Conservation (phyloP, 2,888 invertebrate species). For the Eristalis arbustorum region DNA sequence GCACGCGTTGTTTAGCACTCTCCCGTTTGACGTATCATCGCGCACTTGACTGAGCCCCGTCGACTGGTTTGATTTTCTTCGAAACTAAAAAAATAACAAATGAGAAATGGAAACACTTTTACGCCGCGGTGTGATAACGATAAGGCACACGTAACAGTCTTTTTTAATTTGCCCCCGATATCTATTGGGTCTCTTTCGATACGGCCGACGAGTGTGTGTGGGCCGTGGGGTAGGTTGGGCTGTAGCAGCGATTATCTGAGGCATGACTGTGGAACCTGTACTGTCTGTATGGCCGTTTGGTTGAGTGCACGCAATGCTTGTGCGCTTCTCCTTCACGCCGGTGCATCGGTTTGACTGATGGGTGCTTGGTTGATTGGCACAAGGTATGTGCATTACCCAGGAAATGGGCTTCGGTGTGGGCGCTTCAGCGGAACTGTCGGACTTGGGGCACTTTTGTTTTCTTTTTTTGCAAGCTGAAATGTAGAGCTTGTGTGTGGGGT, state of each 20-base stretch:
- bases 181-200: conserved; percentile 23
- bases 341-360: neutral
- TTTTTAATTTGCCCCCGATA: conserved; percentile 33
- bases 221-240: conserved; percentile 34
- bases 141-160: neutral
- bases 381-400: neutral
- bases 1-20: conserved; percentile 17
- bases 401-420: neutral
- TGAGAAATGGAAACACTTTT: neutral
- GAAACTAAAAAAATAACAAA: neutral
- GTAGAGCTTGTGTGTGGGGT: neutral
- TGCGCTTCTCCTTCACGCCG: neutral
- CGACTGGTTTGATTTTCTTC: conserved; percentile 13
- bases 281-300: neutral
- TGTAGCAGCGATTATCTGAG: neutral
- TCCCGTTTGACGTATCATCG: conserved; percentile 39
- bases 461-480: neutral
- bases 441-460: neutral
- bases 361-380: neutral
- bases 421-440: neutral
- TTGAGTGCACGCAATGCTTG: conserved; percentile 1
- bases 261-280: neutral
- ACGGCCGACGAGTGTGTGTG: neutral
- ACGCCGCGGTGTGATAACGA: conserved; percentile 35
- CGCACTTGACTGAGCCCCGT: conserved; percentile 36